Evolutionary conservation across 2,797 vertebrate species (phyloP), one percentile per base, ranked within the genome.

Genomic region (Gobio occitaniae): DNA sequence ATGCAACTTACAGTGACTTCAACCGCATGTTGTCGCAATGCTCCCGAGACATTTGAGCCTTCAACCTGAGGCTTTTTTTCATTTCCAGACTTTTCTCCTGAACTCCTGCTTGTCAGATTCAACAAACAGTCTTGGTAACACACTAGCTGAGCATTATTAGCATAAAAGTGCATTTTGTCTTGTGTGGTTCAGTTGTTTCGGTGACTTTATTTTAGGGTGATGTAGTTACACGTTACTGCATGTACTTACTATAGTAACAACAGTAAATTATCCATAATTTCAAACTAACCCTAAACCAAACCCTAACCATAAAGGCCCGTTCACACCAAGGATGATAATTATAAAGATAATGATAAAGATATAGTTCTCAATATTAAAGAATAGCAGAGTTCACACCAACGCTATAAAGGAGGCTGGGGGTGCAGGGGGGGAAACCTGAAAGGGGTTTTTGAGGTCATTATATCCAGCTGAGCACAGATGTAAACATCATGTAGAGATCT

Each of bases 401-500:
- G 1, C 38, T 38, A 38, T 38, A 44, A 44, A 1, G 6, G 52
- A 80, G 65, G 25, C 77, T 13, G 5, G 41, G 61, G 41, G 41
- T 56, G 13, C 54, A 79, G 78, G 25, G 41, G 44, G 5, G 38
- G 72, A 84, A 59, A 47, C 71, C 56, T 38, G 32, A 19, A 82
- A 84, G 38, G 47, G 74, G n/a, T 36, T 38, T 72, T 83, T 76
- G 48, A 74, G 84, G 84, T 83, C 78, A 85, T 86, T 78, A 85
- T 54, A 47, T 68, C 44, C 44, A 65, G 56, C 75, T 21, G 38
- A 86, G 81, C 79, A 83, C 56, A 25, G 83, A 82, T 54, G 54
- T 56, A 79, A 89, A 80, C 78, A 82, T 86, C 59, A 81, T 79
- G 65, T 80, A 87, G 82, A 85, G 76, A 82, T 83, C 72, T 59